Percentiles rank a stretch among this genome's conserved stretches.
phyloP scores from a whole-genome alignment of 2,113 vertebrate species.

The Eidolon helvum region DNA sequence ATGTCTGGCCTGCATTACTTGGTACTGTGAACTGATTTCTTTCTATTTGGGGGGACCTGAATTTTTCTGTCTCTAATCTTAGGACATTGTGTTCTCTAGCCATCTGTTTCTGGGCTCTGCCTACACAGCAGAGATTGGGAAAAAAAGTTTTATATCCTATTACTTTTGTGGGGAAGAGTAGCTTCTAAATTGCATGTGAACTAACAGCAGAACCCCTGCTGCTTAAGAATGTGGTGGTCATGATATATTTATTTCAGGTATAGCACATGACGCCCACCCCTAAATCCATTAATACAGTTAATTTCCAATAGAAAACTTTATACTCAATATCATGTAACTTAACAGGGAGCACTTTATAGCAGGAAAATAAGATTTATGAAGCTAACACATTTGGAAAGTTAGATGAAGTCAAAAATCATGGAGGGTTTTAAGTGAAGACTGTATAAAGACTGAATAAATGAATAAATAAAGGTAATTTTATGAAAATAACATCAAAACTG shows the following conservation, averaged over 20 bases:
- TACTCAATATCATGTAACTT: background rate
- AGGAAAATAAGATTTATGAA: background rate
- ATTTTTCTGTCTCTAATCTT: constrained; percentile 69
- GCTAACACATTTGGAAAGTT: background rate
- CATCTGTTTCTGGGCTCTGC: constrained; percentile 64
- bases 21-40: constrained; percentile 21
- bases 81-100: constrained; percentile 56
- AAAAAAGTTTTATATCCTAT: background rate
- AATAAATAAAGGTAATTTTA: background rate
- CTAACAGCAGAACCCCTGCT: background rate
- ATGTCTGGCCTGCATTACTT: background rate
- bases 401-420: background rate
- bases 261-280: background rate
- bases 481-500: background rate
- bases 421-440: background rate
- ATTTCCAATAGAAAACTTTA: background rate
- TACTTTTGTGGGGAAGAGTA: constrained; percentile 41
- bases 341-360: background rate
- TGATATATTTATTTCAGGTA: background rate
- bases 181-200: background rate
- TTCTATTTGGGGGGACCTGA: constrained; percentile 54
- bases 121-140: constrained; percentile 31
- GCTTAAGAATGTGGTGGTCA: background rate
- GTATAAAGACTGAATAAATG: background rate
- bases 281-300: background rate